Base-by-base conservation (phyloP, 2,888 invertebrate species). In the Campoplex capitator region DNA sequence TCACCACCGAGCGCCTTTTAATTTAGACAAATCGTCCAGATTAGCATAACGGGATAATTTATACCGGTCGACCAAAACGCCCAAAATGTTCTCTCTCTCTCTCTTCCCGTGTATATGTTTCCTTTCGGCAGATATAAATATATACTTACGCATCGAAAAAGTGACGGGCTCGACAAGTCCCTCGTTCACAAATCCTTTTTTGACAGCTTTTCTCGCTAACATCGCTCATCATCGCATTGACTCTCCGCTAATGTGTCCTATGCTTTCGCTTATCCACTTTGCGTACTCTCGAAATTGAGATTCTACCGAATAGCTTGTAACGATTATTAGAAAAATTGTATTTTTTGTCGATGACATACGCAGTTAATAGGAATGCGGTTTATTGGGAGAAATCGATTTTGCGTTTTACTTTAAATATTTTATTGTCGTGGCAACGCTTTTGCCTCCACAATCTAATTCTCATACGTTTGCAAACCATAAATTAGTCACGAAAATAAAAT, bases 1-100 rank as follows among this genome's bases (percentile, higher is more conserved):
- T 90, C 90, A 90, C 86, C 83, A 85, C 85, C 87, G 89, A 89
- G 89, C 89, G 92, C 93, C 94, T 94, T 94, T 94, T 94, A 94
- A 94, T 94, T 94, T 94, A 94, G 94, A 94, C 94, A 94, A 94
- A 94, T 94, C 93, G 94, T 93, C 89, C 89, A 93, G 94, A 94
- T 94, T 94, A 94, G 94, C 94, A 94, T 94, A 94, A 94, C 94
- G 93, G 94, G 93, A 94, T 94, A 94, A 94, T 94, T 94, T 94
- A 94, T 93, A 92, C 92, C 88, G 83, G 90, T 88, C 92, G 91
- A 92, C 91, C 73, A 90, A 92, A 92, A 91, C 91, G 92, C 92
- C 92, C 88, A 91, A 90, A 74, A 83, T 76, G 83, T 85, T 86
- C 79, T 73, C 56, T 76, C 35, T 58, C 35, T 23, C 38, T 70